Base-by-base conservation (phyloP, 53 echinoderm and acorn worm species). In the Pentamera pediparva region DNA sequence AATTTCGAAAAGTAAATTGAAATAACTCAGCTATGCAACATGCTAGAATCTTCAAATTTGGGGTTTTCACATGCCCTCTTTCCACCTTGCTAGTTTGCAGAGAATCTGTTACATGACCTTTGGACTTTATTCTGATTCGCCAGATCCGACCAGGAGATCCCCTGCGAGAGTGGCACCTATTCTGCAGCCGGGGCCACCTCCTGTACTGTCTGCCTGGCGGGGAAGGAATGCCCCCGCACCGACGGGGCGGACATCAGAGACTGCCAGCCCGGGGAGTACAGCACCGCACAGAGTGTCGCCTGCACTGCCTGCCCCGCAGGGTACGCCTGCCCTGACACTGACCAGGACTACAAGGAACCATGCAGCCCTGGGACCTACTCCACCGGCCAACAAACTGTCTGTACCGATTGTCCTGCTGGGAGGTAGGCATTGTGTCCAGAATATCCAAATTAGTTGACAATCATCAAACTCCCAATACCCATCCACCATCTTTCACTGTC, bases 111-210 rank as follows among this genome's bases (percentile, higher is more conserved):
- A 45, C n/a, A 45, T 0, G n/a, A n/a, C n/a, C n/a, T 45, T 45
- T 45, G 13, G 13, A 0, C n/a, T 17, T 45, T 45, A 45, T 45
- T 45, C n/a, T 13, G 47, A 2, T 45, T 0, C 20, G 45, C 26
- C 80, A 93, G 93, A 35, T 70, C 69, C 11, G 78, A 78, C 43
- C 56, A 77, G 0, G 83, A 87, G 34, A 73, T 88, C 4, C 55
- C 51, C 26, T 95, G 96, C 76, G 83, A 85, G 25, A 76, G 73
- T 5, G 96, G 96, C 7, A 91, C 91, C 33, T 95, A 91, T 62
- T 95, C 96, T 29, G 78, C 35, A 45, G 61, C 62, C 32, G 88
- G 88, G 35, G 91, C 91, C 13, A 91, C 81, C 22, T 10, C n/a
- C 13, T 95, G 96, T 59, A 50, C 76, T 12, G 54, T 65, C 19